Evolutionary conservation across 2,113 vertebrate species (phyloP).

Genomic region (Acanthisitta chloris): DNA sequence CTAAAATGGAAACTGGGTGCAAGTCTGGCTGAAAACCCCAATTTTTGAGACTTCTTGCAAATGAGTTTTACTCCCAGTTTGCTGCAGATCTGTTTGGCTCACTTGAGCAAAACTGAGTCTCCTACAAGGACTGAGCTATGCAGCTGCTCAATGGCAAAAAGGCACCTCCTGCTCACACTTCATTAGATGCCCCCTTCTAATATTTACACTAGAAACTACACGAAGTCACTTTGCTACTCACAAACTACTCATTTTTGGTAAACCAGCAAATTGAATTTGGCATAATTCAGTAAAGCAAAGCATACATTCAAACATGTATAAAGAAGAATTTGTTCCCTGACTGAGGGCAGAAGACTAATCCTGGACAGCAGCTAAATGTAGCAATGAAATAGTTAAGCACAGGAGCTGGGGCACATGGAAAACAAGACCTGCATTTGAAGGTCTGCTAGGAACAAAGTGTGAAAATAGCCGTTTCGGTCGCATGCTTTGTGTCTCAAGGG

Average conservation of each 20-base stretch:
- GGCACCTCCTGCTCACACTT: slow-evolving; percentile 17
- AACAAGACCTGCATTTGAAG: neutral
- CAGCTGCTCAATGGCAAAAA: neutral
- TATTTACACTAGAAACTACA: slow-evolving; percentile 5
- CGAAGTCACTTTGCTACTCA: neutral
- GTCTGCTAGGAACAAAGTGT: neutral
- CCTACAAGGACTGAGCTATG: neutral
- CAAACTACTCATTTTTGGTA: neutral
- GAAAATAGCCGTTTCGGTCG: neutral
- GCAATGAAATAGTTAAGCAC: neutral
- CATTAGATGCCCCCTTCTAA: neutral
- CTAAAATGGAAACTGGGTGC: neutral
- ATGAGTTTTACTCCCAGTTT: neutral
- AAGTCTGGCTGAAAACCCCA: neutral
- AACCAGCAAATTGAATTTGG: slow-evolving; percentile 6
- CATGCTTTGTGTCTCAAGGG: neutral
- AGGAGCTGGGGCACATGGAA: neutral
- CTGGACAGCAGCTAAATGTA: neutral
- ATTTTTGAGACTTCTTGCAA: neutral
- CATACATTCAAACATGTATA: neutral
- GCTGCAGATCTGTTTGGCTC: neutral
- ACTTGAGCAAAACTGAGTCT: neutral
- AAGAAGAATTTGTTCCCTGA: neutral
- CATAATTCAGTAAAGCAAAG: neutral
- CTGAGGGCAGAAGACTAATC: neutral